These are phyloP conservation scores for Crenuchus spilurus DNA, from an alignment of 2,797 vertebrate genomes.

Conservation along the genomic window DNA sequence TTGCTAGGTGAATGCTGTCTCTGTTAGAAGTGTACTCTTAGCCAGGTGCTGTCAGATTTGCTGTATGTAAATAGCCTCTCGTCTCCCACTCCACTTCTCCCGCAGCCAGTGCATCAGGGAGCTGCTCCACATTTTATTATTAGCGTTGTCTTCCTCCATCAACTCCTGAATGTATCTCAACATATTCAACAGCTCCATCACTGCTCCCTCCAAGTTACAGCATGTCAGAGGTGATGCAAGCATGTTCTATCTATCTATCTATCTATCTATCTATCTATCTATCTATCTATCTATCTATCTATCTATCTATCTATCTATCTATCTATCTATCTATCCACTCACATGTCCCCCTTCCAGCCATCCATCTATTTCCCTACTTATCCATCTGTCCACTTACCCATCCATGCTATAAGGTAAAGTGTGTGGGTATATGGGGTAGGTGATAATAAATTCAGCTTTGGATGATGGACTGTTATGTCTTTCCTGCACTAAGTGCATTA, in stretches of 20 bases:
- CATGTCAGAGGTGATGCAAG: background rate
- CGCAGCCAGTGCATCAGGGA: slow-evolving; percentile 68
- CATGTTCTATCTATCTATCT: background rate
- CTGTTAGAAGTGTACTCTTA: background rate
- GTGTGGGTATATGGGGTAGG: too few relatives aligned
- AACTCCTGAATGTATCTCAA: slow-evolving; percentile 68
- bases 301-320: background rate
- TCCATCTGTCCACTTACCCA: background rate
- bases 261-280: background rate
- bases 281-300: background rate
- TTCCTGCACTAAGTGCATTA: too few relatives aligned
- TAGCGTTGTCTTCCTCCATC: slow-evolving; percentile 68
- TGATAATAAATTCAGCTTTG: too few relatives aligned
- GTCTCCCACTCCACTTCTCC: slow-evolving; percentile 72
- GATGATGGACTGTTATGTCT: too few relatives aligned
- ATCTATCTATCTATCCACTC: background rate
- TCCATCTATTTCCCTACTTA: background rate
- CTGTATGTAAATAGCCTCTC: slow-evolving; percentile 39
- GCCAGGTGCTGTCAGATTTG: slow-evolving; percentile 21
- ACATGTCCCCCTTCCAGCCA: too few relatives aligned
- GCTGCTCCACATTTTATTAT: slow-evolving; percentile 80
- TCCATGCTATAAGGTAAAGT: too few relatives aligned
- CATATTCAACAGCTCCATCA: slow-evolving; percentile 43
- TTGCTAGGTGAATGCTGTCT: background rate
- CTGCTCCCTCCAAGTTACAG: background rate